Conservation (phyloP, 2,888 invertebrate genomes). For the Uropetala carovei region DNA sequence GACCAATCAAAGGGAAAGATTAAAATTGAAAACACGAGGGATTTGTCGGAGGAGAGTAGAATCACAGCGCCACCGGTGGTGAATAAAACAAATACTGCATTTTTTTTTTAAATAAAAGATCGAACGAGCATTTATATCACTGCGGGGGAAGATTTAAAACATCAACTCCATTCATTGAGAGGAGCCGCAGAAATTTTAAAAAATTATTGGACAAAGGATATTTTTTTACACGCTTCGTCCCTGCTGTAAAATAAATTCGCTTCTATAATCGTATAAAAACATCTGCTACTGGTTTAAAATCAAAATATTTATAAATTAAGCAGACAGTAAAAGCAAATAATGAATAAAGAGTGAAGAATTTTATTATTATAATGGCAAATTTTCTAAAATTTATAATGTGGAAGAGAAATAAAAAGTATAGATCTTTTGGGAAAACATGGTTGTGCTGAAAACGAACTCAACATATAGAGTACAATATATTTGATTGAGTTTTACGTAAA, state of each 20-base stretch:
- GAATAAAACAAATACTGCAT: background rate
- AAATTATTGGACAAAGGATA: background rate
- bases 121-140: slow-evolving; percentile 1
- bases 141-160: background rate
- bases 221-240: background rate
- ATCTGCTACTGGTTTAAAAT: no score
- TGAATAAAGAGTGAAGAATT: no score
- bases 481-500: no score
- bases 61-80: slow-evolving; percentile 32
- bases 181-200: background rate
- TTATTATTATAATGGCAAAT: no score
- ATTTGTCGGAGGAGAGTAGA: slow-evolving; percentile 28
- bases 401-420: no score
- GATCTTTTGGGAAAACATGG: no score
- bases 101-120: background rate
- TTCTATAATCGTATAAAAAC: no score
- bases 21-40: slow-evolving; percentile 28
- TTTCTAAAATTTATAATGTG: no score
- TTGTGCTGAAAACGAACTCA: no score
- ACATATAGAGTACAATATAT: no score
- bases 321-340: no score
- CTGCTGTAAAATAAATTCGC: background rate
- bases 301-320: no score
- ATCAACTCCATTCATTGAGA: background rate
- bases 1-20: slow-evolving; percentile 32